Evolutionary conservation across 2,113 vertebrate species (phyloP).

Genomic region (Marcusenius ussheri): DNA sequence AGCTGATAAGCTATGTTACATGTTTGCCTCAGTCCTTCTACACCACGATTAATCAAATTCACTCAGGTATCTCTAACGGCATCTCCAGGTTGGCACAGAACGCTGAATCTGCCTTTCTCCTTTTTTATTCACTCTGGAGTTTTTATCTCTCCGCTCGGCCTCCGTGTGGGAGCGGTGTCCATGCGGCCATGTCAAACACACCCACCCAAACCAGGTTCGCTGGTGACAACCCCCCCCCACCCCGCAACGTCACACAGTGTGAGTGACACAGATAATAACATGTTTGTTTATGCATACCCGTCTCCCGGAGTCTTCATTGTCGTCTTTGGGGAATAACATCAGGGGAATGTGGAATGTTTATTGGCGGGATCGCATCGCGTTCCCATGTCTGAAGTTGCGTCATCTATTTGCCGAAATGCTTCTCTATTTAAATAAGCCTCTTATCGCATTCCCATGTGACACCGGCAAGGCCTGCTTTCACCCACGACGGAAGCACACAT

Average conservation of each 20-base stretch:
- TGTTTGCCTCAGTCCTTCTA: neutral
- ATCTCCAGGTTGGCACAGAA: neutral
- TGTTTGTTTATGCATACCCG: neutral
- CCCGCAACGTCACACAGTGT: neutral
- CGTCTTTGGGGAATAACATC: conserved; percentile 1
- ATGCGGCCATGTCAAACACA: neutral
- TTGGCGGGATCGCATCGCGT: neutral
- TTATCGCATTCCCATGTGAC: conserved; percentile 2
- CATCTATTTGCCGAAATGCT: conserved; percentile 9
- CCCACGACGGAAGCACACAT: neutral
- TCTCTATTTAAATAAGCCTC: conserved; percentile 6
- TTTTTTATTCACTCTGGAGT: neutral
- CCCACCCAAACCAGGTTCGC: neutral
- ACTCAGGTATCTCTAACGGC: neutral
- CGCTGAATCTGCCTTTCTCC: neutral
- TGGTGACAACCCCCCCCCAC: neutral
- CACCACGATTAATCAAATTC: neutral
- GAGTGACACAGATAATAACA: conserved; percentile 13
- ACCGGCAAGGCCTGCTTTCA: neutral
- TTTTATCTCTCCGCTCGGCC: neutral
- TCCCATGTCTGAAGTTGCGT: neutral
- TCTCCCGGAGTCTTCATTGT: neutral
- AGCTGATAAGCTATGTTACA: neutral
- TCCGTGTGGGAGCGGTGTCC: neutral
- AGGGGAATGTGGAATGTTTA: conserved; percentile 1